phyloP scores from a whole-genome alignment of 2,113 vertebrate genomes.

The Erinaceus europaeus region DNA sequence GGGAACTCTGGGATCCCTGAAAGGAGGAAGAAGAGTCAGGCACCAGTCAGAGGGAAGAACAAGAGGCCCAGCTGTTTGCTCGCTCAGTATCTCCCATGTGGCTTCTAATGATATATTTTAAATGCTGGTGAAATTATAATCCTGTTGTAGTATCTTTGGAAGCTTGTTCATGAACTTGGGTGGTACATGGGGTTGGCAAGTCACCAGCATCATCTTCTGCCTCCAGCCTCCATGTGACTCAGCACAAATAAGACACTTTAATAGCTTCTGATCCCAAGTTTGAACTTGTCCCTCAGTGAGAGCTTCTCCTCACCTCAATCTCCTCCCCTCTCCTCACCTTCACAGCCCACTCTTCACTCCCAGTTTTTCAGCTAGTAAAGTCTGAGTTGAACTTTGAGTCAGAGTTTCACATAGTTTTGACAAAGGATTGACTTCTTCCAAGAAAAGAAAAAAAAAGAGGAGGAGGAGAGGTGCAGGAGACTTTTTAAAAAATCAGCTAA shows the following conservation, averaged over 20 bases:
- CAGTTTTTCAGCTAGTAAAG: conserved; percentile 72
- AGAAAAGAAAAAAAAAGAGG: conserved; percentile 28
- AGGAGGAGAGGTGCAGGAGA: neutral
- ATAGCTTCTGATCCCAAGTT: conserved; percentile 57
- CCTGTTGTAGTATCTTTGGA: conserved; percentile 25
- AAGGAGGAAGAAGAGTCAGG: neutral
- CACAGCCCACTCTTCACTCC: conserved; percentile 4
- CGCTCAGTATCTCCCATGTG: neutral
- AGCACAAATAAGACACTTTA: conserved; percentile 64
- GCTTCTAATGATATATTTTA: conserved; percentile 48
- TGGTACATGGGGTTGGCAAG: conserved; percentile 39
- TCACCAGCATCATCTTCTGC: conserved; percentile 41
- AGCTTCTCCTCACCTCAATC: neutral
- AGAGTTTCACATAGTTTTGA: conserved; percentile 62
- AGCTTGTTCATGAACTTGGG: conserved; percentile 53
- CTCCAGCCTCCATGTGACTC: conserved; percentile 58
- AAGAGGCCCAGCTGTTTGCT: neutral
- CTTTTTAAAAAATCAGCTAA: conserved; percentile 2
- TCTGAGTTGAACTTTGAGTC: conserved; percentile 59
- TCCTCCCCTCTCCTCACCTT: neutral
- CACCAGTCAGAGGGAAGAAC: neutral
- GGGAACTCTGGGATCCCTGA: neutral
- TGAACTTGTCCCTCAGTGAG: conserved; percentile 54
- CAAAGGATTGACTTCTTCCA: conserved; percentile 62
- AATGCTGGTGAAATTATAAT: conserved; percentile 59